Evolutionary conservation across 2,888 invertebrate genomes (phyloP), one percentile per base, ranked within the genome.

Genomic region (Drosophila histrio): DNA sequence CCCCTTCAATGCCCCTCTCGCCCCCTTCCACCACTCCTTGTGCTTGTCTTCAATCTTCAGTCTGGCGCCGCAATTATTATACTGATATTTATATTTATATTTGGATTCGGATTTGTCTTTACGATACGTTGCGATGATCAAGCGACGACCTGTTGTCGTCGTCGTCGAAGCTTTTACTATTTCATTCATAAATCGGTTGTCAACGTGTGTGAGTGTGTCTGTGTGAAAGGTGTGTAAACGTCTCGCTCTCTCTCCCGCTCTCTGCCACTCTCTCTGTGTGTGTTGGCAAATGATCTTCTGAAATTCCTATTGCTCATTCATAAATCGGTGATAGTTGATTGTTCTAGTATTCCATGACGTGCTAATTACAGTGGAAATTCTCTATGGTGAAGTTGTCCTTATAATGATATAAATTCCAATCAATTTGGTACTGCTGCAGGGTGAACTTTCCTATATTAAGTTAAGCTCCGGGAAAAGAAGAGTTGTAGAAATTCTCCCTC

Each of bases 181-280:
- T 83, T 76, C 88, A 82, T 82, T 88, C 88, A 88, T 76, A 70
- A 83, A 41, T 34, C 22, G 11, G 8, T 24, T 61, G 44, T 17
- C 28, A 19, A 4, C 3, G 15, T 24, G 41, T 30, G 28, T 19
- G 13, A 47, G 28, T 30, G n/a, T 41, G 38, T 36, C 5, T 28
- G n/a, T 41, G 39, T 39, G 26, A 21, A 26, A 24, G 17, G 41
- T 22, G 38, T 30, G 39, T 7, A 46, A 46, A 30, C 46, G n/a
- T 24, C 7, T 53, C n/a, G 3, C n/a, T 39, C 36, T 38, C 22
- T 17, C 46, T 38, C 15, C 7, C 9, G 22, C 5, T 39, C 28
- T 13, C 32, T 19, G 39, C 15, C 7, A 1, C 22, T 9, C 22
- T 36, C n/a, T 21, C 26, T 24, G 19, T 17, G 9, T 19, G 13